Conservation (phyloP, 2,797 vertebrate species). For the Amblyraja radiata region DNA sequence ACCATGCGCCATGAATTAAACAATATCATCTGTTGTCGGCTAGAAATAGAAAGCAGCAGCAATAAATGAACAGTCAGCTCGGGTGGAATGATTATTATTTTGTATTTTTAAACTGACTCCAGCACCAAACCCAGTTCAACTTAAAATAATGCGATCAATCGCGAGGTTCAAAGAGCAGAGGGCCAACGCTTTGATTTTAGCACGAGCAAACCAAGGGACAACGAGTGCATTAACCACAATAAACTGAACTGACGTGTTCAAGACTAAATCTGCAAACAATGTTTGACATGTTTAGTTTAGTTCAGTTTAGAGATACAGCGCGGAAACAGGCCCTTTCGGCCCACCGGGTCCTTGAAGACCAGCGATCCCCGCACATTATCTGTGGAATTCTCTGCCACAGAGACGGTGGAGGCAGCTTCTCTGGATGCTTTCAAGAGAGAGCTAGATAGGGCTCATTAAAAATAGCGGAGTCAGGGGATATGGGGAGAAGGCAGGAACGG, state of each 20-base stretch:
- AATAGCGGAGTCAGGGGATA: no score
- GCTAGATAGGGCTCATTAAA: no score
- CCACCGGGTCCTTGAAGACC: no score
- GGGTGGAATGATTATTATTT: not conserved
- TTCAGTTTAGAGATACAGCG: no score
- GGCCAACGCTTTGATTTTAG: not conserved
- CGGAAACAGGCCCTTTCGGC: no score
- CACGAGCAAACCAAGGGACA: not conserved
- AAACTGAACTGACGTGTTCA: not conserved
- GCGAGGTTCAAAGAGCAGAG: not conserved
- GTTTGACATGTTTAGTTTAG: no score
- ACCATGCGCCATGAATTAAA: not conserved
- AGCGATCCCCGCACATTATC: no score
- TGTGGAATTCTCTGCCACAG: no score
- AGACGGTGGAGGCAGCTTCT: no score
- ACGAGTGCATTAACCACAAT: not conserved
- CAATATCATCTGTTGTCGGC: not conserved
- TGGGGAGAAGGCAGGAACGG: no score
- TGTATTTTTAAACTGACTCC: not conserved
- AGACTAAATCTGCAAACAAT: not conserved
- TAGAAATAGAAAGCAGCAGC: not conserved
- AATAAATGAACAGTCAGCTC: not conserved
- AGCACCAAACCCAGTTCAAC: not conserved
- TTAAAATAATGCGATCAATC: not conserved
- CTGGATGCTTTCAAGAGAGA: no score